A percentile compares a stretch with the other conserved stretches of the same genome.
phyloP scores from a whole-genome alignment of 2,888 invertebrate genomes.

The Agonopterix arenella region DNA sequence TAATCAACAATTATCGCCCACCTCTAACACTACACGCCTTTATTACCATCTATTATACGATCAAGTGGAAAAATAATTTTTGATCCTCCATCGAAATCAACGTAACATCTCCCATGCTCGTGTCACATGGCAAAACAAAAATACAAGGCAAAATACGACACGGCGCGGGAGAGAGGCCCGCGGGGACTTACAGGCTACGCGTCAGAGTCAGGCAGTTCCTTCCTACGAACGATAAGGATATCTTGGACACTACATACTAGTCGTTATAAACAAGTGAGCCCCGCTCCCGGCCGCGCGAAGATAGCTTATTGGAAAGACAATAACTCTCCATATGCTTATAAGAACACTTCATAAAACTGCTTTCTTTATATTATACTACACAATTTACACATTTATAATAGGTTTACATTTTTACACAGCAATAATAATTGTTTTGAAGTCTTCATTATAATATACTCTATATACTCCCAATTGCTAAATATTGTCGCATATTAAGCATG shows the following conservation, averaged over 20 bases:
- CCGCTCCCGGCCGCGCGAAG: constrained; percentile 22
- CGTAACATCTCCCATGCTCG: constrained; percentile 55
- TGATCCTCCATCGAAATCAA: constrained; percentile 67
- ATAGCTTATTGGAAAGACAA: constrained; percentile 34
- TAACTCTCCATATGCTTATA: constrained; percentile 62
- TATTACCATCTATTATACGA: constrained; percentile 49
- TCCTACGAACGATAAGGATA: constrained; percentile 11
- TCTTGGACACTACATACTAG: constrained; percentile 20
- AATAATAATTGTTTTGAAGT: constrained; percentile 72
- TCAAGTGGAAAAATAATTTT: constrained; percentile 76
- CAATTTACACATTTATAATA: constrained; percentile 72
- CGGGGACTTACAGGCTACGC: constrained; percentile 24
- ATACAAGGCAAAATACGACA: constrained; percentile 49
- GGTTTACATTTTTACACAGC: constrained; percentile 76
- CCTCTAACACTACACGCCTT: constrained; percentile 71
- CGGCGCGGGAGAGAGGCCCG: constrained; percentile 23
- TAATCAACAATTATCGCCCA: constrained; percentile 76
- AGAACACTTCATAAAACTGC: constrained; percentile 76
- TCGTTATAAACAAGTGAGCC: constrained; percentile 17
- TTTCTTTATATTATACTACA: constrained; percentile 66
- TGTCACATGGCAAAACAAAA: constrained; percentile 59
- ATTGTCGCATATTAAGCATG: constrained; percentile 74
- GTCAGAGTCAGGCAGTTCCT: constrained; percentile 18
- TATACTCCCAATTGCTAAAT: constrained; percentile 71
- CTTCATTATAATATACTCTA: constrained; percentile 68